Percentiles rank a stretch among this genome's conserved stretches.
These are phyloP conservation scores for Polypterus senegalus DNA, from an alignment of 2,113 vertebrate genomes.

Conservation along the genomic window DNA sequence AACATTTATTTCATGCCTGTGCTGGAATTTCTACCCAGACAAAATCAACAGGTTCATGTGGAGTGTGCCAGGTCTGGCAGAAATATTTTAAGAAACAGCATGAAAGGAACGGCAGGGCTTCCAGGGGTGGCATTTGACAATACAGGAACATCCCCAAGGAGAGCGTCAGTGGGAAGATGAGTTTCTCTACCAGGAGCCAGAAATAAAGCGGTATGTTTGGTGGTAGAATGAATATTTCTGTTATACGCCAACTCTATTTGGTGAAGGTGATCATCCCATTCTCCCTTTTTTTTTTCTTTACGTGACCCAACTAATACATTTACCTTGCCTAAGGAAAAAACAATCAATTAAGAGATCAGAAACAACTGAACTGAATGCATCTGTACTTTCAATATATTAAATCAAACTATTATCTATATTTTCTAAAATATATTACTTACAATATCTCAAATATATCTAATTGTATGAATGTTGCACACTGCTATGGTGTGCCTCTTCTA, in stretches of 20 bases:
- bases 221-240: not conserved
- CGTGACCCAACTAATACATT: too few species aligned
- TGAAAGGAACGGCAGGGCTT: not conserved
- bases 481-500: too few species aligned
- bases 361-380: too few species aligned
- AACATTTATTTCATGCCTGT: not conserved
- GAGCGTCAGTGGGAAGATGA: not conserved
- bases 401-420: too few species aligned
- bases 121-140: not conserved
- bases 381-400: too few species aligned
- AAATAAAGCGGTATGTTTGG: not conserved
- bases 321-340: too few species aligned
- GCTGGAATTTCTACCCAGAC: not conserved
- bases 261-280: not conserved
- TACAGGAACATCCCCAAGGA: not conserved
- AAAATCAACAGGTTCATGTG: not conserved
- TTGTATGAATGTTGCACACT: too few species aligned
- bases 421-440: too few species aligned
- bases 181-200: not conserved
- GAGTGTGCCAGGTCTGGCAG: not conserved
- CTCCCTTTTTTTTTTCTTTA: not conserved
- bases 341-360: too few species aligned
- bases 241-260: not conserved
- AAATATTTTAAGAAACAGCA: not conserved
- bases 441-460: too few species aligned